phyloP scores from a whole-genome alignment of 2,888 invertebrate species.

The Pseudococcus viburni region DNA sequence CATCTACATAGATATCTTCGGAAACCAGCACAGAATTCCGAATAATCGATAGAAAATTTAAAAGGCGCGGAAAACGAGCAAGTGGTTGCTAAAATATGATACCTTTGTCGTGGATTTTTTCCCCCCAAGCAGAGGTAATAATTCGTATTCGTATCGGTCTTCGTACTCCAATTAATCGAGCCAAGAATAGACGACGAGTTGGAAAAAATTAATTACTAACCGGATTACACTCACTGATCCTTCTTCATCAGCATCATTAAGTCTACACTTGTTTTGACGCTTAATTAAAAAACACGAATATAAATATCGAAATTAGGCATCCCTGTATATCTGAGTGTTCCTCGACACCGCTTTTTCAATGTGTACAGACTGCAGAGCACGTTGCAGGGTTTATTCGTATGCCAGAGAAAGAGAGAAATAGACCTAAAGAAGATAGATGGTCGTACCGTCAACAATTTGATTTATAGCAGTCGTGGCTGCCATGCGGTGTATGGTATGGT shows the following conservation, averaged over 20 bases:
- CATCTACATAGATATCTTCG: not conserved
- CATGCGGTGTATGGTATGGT: constrained; percentile 34
- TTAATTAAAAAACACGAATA: not conserved
- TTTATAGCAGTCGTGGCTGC: constrained; percentile 64
- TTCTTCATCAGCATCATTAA: not conserved
- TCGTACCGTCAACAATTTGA: constrained; percentile 60
- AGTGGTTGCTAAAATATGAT: constrained; percentile 7
- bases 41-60: constrained; percentile 40
- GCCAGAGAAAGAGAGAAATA: not conserved
- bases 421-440: constrained; percentile 64
- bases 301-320: constrained; percentile 40
- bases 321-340: not conserved
- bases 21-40: constrained; percentile 6
- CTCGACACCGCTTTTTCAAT: not conserved
- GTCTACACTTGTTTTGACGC: not conserved
- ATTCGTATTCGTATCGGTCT: no score
- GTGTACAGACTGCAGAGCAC: not conserved
- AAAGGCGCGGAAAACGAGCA: constrained; percentile 23
- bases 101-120: not conserved
- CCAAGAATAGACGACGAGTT: no score
- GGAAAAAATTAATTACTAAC: no score
- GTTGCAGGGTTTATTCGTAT: not conserved
- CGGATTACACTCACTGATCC: no score
- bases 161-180: no score
- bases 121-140: no score